Evolutionary conservation across 1,140 invertebrate genomes (phyloP).

Genomic region (Dendrolimus punctatus): DNA sequence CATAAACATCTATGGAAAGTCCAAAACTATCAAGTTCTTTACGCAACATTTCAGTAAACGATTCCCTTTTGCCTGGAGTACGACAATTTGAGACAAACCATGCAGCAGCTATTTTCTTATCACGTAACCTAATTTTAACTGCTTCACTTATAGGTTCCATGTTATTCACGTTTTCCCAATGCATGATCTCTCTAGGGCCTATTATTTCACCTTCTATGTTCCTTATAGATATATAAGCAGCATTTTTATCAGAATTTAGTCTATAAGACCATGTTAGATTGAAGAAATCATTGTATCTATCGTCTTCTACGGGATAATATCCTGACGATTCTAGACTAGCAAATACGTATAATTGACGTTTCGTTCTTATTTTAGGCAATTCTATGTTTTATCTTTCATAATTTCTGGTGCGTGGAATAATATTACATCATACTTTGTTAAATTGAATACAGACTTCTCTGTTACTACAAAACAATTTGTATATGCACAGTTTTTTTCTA

Average conservation of each 20-base stretch:
- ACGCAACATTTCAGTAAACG: constrained; percentile 72
- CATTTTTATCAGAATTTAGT: constrained; percentile 71
- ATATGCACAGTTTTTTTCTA: too few relatives aligned
- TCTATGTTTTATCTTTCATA: too few relatives aligned
- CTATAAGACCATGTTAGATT: constrained; percentile 79
- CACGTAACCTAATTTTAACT: constrained; percentile 35
- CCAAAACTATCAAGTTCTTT: constrained; percentile 58
- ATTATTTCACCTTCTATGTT: constrained; percentile 33
- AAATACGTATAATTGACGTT: too few relatives aligned
- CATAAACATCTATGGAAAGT: constrained; percentile 76
- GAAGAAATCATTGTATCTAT: constrained; percentile 44
- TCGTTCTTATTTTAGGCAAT: too few relatives aligned
- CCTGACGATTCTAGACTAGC: too few relatives aligned
- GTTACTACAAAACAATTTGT: too few relatives aligned
- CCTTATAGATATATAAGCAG: constrained; percentile 38
- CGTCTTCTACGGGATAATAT: constrained; percentile 22
- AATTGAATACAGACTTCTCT: too few relatives aligned
- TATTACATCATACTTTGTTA: too few relatives aligned
- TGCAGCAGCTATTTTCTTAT: constrained; percentile 63
- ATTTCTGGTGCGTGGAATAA: too few relatives aligned
- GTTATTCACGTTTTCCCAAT: constrained; percentile 37
- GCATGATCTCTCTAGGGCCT: constrained; percentile 32
- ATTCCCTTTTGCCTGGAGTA: constrained; percentile 66
- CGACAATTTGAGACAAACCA: constrained; percentile 80
- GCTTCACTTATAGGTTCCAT: constrained; percentile 35